These are phyloP conservation scores for Trichomycterus rosablanca DNA, from an alignment of 2,113 vertebrate species.

Conservation along the genomic window DNA sequence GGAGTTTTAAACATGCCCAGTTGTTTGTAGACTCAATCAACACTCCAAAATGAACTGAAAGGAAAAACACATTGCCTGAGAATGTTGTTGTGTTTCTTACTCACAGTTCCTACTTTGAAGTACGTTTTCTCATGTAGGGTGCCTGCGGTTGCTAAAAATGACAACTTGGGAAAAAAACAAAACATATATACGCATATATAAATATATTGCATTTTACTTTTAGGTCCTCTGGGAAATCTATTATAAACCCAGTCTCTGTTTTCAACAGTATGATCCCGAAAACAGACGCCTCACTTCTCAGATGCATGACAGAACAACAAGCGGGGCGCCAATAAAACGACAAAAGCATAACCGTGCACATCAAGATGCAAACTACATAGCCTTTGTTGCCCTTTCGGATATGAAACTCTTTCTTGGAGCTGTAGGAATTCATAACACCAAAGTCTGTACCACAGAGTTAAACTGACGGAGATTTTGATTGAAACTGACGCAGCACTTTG, in stretches of 20 bases:
- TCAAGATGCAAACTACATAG: constrained; percentile 14
- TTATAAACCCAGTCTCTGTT: constrained; percentile 30
- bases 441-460: not conserved
- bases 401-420: constrained; percentile 7
- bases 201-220: constrained; percentile 22
- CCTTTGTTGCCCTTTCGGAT: constrained; percentile 12
- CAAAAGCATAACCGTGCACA: constrained; percentile 17
- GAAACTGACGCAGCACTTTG: constrained; percentile 13
- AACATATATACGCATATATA: not conserved
- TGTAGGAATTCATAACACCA: not conserved
- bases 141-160: constrained; percentile 27
- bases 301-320: constrained; percentile 28
- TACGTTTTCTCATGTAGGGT: constrained; percentile 33
- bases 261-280: constrained; percentile 16
- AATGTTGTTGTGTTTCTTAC: constrained; percentile 23
- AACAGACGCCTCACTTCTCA: constrained; percentile 20
- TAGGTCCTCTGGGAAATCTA: constrained; percentile 29
- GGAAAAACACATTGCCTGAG: constrained; percentile 26
- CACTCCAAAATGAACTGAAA: constrained; percentile 15
- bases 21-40: constrained; percentile 19
- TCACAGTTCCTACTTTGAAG: constrained; percentile 29
- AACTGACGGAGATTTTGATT: constrained; percentile 4
- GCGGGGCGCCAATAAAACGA: constrained; percentile 26
- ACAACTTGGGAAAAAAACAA: constrained; percentile 12
- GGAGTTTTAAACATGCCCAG: not conserved